Percentiles rank a stretch among this genome's conserved stretches.
phyloP scores from a whole-genome alignment of 2,888 invertebrate species.

The Synanthedon andrenaeformis region DNA sequence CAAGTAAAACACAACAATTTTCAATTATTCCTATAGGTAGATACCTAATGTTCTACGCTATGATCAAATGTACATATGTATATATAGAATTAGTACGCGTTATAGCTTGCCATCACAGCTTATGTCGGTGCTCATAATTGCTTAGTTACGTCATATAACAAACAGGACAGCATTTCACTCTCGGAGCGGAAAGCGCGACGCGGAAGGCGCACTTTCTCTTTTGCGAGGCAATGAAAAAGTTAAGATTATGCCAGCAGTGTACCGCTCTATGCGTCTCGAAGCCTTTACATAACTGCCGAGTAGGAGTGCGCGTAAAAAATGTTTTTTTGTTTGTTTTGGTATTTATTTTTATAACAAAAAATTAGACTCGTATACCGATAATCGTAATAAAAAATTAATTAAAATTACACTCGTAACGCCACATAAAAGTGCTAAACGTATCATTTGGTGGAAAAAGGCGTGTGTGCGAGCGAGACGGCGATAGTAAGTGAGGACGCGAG shows the following conservation, averaged over 20 bases:
- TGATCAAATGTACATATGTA: no score
- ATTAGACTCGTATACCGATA: conserved; percentile 15
- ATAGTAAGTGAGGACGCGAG: conserved; percentile 55
- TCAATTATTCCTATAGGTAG: no score
- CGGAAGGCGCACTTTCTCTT: conserved; percentile 68
- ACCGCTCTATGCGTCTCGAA: conserved; percentile 7
- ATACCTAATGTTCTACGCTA: no score
- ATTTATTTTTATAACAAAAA: conserved; percentile 28
- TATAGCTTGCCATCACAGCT: neutral
- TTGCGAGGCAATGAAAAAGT: conserved; percentile 23
- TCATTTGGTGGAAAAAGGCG: conserved; percentile 45
- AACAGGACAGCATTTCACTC: conserved; percentile 70
- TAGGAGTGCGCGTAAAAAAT: neutral
- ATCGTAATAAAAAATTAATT: neutral
- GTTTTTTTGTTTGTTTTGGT: conserved; percentile 9
- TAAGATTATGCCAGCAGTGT: conserved; percentile 16
- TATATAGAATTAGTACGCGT: neutral
- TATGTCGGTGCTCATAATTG: conserved; percentile 28
- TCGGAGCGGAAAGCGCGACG: conserved; percentile 64
- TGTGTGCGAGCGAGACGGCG: conserved; percentile 45
- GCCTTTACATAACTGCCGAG: conserved; percentile 5
- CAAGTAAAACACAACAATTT: no score
- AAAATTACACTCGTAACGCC: conserved; percentile 7
- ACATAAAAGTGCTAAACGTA: conserved; percentile 40
- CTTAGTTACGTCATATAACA: conserved; percentile 59